Base-by-base conservation (phyloP, 2,797 vertebrate genomes). In the Pangasius krempfi region DNA sequence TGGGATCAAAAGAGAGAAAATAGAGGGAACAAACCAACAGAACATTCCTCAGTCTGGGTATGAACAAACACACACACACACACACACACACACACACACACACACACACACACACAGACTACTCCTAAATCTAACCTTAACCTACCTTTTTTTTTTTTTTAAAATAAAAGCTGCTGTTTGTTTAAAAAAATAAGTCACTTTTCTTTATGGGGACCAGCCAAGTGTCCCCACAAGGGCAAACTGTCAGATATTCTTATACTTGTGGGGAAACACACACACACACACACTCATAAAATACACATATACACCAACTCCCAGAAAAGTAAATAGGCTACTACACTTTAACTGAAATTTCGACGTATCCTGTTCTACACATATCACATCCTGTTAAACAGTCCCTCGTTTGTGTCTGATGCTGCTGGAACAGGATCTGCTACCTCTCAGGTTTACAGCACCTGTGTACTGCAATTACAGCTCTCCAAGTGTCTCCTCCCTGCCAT, bases 21-120 rank as follows among this genome's bases (percentile, higher is more conserved):
- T 27, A 37, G 64, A 56, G 47, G 20, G n/a, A 54, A 84, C 54
- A 85, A 70, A 18, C 47, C 64, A 70, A 70, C 20, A 68, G n/a
- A 70, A 70, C 62, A 85, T 85, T 85, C 64, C 66, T 85, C 5
- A 22, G 83, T 70, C 47, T 85, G 83, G 82, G 62, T 30, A 84
- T 22, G n/a, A 25, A 70, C 1, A 22, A 10, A 54, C 64, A 70
- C 64, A 25, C n/a, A 37, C n/a, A 33, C 82, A 54, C 62, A 70
- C 44, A 9, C 27, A 64, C 60, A 66, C 37, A 27, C 80, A 82
- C 54, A 81, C 30, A 60, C 56, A 82, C 33, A 81, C 54, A 82
- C 79, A 81, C 33, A 44, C 9, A 79, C 54, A 58, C 16, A 80
- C 20, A 81, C 56, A 40, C 60, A 83, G 1, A 3, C 40, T 64